Evolutionary conservation across 2,888 invertebrate genomes (phyloP).

Genomic region (Lycocerus yunnanus): DNA sequence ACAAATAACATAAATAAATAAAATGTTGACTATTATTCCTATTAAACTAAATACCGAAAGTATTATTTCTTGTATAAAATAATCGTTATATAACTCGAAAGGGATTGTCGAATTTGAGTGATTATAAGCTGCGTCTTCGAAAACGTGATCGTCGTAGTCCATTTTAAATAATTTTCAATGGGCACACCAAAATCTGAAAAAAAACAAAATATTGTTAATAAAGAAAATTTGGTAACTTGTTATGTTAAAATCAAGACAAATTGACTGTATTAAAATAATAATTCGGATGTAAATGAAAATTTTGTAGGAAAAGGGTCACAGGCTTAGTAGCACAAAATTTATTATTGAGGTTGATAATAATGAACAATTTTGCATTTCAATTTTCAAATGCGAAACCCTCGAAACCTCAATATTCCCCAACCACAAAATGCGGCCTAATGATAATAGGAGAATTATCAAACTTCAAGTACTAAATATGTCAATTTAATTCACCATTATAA

Average conservation of each 20-base stretch:
- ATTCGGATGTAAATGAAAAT: neutral
- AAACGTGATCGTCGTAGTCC: slow-evolving; percentile 24
- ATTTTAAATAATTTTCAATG: neutral
- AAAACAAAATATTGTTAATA: neutral
- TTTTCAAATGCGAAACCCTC: neutral
- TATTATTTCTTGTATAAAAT: slow-evolving; percentile 7
- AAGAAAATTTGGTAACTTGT: neutral
- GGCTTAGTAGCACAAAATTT: neutral
- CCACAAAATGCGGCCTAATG: neutral
- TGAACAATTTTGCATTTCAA: neutral
- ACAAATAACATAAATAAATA: slow-evolving; percentile 22
- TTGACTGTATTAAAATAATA: neutral
- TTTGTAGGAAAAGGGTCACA: neutral
- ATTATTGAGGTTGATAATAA: neutral
- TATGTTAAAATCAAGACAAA: neutral
- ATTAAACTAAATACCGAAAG: slow-evolving; percentile 11
- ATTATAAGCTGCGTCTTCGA: slow-evolving; percentile 8
- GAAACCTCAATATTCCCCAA: neutral
- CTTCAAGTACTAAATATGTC: neutral
- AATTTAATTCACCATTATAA: neutral
- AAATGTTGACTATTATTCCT: slow-evolving; percentile 12
- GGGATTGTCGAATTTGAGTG: neutral
- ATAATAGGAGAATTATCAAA: neutral
- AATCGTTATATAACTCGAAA: neutral
- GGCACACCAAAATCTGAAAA: neutral